Evolutionary conservation across 2,113 vertebrate species (phyloP).

Genomic region (Coturnix japonica): DNA sequence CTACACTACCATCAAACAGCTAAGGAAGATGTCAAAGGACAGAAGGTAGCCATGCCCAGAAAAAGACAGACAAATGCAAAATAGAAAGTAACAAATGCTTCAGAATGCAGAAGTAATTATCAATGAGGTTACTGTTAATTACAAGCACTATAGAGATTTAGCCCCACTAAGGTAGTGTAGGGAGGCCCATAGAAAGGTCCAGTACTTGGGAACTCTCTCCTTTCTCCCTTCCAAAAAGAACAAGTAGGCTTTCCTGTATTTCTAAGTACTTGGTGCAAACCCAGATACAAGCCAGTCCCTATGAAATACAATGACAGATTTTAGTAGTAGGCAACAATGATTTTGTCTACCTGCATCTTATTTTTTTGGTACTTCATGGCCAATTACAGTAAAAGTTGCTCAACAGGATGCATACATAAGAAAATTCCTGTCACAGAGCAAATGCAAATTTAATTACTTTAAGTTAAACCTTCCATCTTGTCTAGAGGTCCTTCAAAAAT

Average conservation of each 20-base stretch:
- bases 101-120: neutral
- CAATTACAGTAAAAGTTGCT: constrained; percentile 76
- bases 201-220: neutral
- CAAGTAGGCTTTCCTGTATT: neutral
- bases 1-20: neutral
- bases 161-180: neutral
- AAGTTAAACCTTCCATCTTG: constrained; percentile 90
- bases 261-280: constrained; percentile 23
- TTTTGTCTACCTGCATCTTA: constrained; percentile 69
- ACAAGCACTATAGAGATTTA: neutral
- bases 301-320: constrained; percentile 66
- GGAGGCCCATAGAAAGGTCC: neutral
- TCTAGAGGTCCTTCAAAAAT: constrained; percentile 85
- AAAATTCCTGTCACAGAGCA: constrained; percentile 88
- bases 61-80: neutral
- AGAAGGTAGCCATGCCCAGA: neutral
- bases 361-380: constrained; percentile 68
- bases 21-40: neutral
- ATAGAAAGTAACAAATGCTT: neutral
- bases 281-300: constrained; percentile 27
- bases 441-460: constrained; percentile 97
- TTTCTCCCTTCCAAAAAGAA: neutral
- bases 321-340: constrained; percentile 60
- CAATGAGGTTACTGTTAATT: neutral
- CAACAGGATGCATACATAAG: constrained; percentile 79